Base-by-base conservation (phyloP, 1,140 invertebrate genomes). In the Samia ricini region DNA sequence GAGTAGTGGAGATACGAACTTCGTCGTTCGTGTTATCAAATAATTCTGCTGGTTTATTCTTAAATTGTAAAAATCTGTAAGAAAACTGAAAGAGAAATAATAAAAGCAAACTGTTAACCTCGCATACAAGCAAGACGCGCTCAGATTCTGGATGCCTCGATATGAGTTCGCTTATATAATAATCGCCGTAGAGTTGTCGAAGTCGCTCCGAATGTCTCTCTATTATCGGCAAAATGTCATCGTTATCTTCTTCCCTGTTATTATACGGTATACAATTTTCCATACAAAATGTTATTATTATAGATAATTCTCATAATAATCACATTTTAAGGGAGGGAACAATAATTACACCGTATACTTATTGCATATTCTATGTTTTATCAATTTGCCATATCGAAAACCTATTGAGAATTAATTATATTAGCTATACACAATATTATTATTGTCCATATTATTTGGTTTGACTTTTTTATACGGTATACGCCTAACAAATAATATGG, bases 161-260 rank as follows among this genome's bases (percentile, higher is more conserved):
- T 69, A 95, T 92, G 19, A 95, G 83, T 80, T 95, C 94, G 61
- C 94, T 94, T 23, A 95, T 84, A 76, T 94, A 95, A 83, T 92
- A 95, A 10, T 95, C 93, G 0, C 95, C 95, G 80, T 95, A 95
- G 1, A 92, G 80, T 48, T 93, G 83, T 18, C 87, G 91, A 23
- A 95, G 71, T 23, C 89, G 83, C 5, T 81, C 71, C 0, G 91
- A 85, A 56, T 94, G 92, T 0, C 82, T 83, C 66, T 94, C 91
- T 57, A 95, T 93, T 64, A 95, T 92, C 6, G 93, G 92, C 15
- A 94, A 91, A 56, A 95, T 82, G 67, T 95, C 94, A 80, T 95
- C 94, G 78, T 95, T 94, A 68, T 95, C 95, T 83, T 95, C 94
- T 69, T 95, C 94, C 21, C 94, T 94, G 66, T 23, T 57, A 60